A percentile compares a stretch with the other conserved stretches of the same genome.
Evolutionary conservation across 2,797 vertebrate species (phyloP).

Genomic region (Danio aesculapii): DNA sequence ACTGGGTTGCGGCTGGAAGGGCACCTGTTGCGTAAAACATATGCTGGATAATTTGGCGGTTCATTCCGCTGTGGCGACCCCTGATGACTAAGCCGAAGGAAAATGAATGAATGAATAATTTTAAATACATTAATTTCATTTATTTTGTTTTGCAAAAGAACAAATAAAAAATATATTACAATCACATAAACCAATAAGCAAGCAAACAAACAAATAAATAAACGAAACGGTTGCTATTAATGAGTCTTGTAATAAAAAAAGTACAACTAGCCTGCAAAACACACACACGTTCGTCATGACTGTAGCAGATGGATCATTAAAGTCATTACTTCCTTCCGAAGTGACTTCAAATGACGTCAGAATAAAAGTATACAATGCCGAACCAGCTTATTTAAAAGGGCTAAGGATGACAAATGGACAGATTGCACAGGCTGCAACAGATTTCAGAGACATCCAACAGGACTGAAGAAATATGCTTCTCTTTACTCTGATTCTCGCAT

Average conservation of each 20-base stretch:
- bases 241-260: neutral
- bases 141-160: no score
- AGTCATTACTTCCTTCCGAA: neutral
- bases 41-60: no score
- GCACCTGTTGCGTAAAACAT: no score
- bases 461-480: slow-evolving; percentile 16
- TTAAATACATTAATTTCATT: no score
- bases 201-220: neutral
- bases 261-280: neutral
- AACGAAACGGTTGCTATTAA: neutral
- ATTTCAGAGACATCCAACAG: neutral
- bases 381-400: slow-evolving; percentile 19
- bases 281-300: neutral
- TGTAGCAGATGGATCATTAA: neutral
- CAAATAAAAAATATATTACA: no score
- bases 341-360: slow-evolving; percentile 13
- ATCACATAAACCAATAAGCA: no score
- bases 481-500: slow-evolving; percentile 2
- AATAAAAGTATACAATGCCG: neutral
- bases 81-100: no score
- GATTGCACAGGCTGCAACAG: neutral
- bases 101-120: no score
- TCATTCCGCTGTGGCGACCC: no score
- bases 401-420: neutral
- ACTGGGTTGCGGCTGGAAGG: no score